Evolutionary conservation across 2,797 vertebrate genomes (phyloP).

Genomic region (Capromys pilorides): DNA sequence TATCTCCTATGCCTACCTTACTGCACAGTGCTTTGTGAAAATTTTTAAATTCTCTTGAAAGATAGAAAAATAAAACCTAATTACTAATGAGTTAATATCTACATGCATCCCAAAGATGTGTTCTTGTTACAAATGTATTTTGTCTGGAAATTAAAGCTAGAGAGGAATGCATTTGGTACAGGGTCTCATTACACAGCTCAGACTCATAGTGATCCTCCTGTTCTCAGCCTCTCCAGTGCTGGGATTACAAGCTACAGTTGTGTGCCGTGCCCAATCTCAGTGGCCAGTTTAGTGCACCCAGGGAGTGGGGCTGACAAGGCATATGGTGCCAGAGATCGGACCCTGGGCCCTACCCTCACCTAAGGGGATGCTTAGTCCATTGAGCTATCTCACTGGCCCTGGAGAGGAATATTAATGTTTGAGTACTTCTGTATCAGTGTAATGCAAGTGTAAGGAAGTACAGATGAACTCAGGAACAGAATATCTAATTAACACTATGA

Average conservation of each 20-base stretch:
- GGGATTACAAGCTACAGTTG: too few relatives aligned
- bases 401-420: neutral
- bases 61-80: conserved; percentile 41
- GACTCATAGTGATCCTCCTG: too few relatives aligned
- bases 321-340: too few relatives aligned
- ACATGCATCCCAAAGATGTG: neutral
- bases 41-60: neutral
- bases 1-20: neutral
- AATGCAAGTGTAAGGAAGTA: neutral
- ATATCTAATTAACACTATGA: conserved; percentile 33
- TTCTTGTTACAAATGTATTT: conserved; percentile 50
- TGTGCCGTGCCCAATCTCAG: too few relatives aligned
- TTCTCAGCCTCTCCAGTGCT: too few relatives aligned
- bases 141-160: conserved; percentile 54
- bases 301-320: too few relatives aligned
- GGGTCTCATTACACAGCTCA: too few relatives aligned
- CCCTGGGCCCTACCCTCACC: too few relatives aligned
- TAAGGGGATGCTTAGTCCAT: too few relatives aligned
- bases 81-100: conserved; percentile 16
- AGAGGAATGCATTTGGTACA: neutral
- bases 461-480: conserved; percentile 8
- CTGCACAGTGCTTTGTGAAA: conserved; percentile 41
- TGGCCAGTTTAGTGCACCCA: too few relatives aligned
- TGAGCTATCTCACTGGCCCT: too few relatives aligned
- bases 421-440: neutral